Evolutionary conservation across 2,888 invertebrate species (phyloP), one percentile per base, ranked within the genome.

Genomic region (Acholoe squamosa): DNA sequence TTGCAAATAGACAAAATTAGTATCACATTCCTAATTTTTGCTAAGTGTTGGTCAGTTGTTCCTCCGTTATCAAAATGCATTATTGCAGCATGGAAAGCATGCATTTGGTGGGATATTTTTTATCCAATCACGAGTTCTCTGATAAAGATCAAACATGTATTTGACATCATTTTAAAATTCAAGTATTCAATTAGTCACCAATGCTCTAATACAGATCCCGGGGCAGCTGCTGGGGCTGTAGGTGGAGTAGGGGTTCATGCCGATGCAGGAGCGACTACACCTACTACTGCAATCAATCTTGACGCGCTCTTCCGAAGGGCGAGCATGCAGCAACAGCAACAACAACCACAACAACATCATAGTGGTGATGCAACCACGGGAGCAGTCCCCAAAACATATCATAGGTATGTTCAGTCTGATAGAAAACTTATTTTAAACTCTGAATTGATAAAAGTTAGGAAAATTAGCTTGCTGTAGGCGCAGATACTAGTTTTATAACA

Each of bases 231-330:
- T 16, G 86, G 86, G 0, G 52, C 54, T 16, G 86, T 86, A 14
- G 86, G 86, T 28, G 86, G 86, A 1, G 25, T 54, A 0, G 80
- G 80, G 7, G 43, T 43, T 10, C 80, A 80, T 89, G 61, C 90
- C 61, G 90, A 91, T 28, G 88, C 88, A 22, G 90, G 71, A 22
- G 43, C 90, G 3, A 86, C 90, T 10, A 91, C 91, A 22, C 90
- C 91, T 3, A 91, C 51, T 28, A 93, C 92, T 10, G 93, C 93
- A 31, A 94, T 95, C 31, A 94, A 92, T 89, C 92, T 95, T 61
- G 94, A 94, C 84, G 92, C 94, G 0, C 91, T 95, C 90, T 95
- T 95, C 91, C 84, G 90, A 89, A 25, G 91, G 89, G 89, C 91
- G 89, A 90, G 80, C 90, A 22, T 91, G 34, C 91, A 91, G 52